Conservation (phyloP, 2,113 vertebrate species). For the Daboia siamensis region DNA sequence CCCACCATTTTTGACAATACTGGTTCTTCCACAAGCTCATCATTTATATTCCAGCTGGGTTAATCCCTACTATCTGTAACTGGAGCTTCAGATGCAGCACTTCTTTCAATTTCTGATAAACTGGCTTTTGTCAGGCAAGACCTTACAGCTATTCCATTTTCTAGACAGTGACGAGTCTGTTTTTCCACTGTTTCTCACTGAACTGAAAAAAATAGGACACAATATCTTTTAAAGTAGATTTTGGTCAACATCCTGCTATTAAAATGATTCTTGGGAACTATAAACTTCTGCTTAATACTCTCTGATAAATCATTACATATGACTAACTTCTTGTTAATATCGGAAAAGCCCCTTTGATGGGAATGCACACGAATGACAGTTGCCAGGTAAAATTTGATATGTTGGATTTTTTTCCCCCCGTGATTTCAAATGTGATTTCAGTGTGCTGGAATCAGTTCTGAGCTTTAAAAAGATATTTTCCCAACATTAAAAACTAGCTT, state of each 20-base stretch:
- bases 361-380: neutral
- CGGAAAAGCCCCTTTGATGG: neutral
- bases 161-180: neutral
- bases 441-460: neutral
- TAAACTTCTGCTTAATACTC: neutral
- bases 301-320: neutral
- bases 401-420: neutral
- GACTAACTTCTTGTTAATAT: neutral
- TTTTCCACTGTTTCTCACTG: neutral
- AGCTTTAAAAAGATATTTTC: neutral
- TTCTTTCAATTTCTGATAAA: constrained; percentile 15
- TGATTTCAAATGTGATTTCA: neutral
- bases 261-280: neutral
- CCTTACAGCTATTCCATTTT: neutral
- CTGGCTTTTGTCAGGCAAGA: neutral
- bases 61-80: neutral
- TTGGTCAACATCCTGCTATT: neutral
- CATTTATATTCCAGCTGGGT: neutral
- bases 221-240: neutral
- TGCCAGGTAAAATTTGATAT: neutral
- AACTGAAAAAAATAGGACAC: neutral
- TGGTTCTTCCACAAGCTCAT: constrained; percentile 2
- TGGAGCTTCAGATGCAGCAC: constrained; percentile 21
- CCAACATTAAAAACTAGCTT: neutral
- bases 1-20: neutral